Conservation (phyloP, 2,888 invertebrate genomes). For the Trimorus sp. region DNA sequence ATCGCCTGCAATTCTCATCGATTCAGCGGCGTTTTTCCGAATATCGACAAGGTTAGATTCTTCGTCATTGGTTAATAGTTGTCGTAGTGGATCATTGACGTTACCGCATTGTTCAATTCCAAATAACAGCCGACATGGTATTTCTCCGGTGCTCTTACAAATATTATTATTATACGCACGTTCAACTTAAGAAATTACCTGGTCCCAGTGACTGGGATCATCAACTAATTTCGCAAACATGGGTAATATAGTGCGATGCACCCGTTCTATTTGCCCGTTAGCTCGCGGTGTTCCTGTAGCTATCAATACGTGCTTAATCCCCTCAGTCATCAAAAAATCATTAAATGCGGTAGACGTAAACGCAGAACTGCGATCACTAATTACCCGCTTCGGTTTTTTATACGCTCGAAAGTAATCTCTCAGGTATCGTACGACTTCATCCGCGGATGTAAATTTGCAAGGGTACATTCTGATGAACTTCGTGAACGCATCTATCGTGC, state of each 20-base stretch:
- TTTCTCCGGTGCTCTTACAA: constrained; percentile 66
- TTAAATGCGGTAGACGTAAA: no score
- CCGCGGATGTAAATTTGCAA: no score
- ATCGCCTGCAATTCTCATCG: constrained; percentile 12
- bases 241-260: neutral
- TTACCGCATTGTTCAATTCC: constrained; percentile 70
- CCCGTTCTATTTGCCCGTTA: no score
- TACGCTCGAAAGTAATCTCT: no score
- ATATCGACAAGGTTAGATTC: constrained; percentile 46
- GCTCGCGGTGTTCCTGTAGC: no score
- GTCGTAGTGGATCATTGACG: neutral
- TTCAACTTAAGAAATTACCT: constrained; percentile 21
- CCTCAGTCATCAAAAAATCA: no score
- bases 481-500: no score
- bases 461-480: no score
- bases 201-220: constrained; percentile 38
- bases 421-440: no score
- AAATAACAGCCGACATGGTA: constrained; percentile 70
- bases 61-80: constrained; percentile 6
- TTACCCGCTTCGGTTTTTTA: no score
- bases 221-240: constrained; percentile 31
- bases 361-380: no score
- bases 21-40: constrained; percentile 4
- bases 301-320: no score
- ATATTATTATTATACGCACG: constrained; percentile 67